Conservation (phyloP, 1,140 invertebrate species). For the Drosophila nigrodunni region DNA sequence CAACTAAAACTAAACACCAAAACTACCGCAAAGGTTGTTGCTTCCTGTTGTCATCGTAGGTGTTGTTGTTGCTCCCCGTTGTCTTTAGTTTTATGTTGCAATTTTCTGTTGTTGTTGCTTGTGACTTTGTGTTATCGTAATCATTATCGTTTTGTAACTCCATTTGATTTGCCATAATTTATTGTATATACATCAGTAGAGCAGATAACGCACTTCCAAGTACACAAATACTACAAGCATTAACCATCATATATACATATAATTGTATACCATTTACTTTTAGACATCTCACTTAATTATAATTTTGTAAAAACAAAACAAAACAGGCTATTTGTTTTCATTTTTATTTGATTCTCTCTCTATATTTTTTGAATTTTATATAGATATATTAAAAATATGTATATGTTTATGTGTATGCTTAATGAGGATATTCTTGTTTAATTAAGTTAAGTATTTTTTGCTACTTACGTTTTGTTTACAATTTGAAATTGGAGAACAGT, state of each 20-base stretch:
- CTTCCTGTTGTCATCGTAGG: background rate
- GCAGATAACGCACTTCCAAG: constrained; percentile 26
- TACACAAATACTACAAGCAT: constrained; percentile 37
- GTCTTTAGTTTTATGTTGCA: constrained; percentile 24
- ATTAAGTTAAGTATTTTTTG: constrained; percentile 60
- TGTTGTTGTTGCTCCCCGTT: constrained; percentile 11
- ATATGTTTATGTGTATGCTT: constrained; percentile 40
- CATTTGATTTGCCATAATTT: constrained; percentile 76
- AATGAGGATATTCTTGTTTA: constrained; percentile 57
- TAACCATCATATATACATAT: constrained; percentile 38
- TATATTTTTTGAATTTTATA: constrained; percentile 33
- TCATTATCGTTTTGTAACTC: constrained; percentile 39
- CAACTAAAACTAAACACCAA: constrained; percentile 5
- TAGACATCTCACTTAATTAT: constrained; percentile 61
- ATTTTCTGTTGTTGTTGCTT: constrained; percentile 14
- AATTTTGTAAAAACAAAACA: constrained; percentile 67
- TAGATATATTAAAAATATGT: constrained; percentile 44
- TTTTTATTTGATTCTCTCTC: constrained; percentile 17
- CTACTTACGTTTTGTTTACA: constrained; percentile 71
- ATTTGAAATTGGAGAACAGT: constrained; percentile 81
- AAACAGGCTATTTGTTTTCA: constrained; percentile 61
- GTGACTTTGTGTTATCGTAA: constrained; percentile 1
- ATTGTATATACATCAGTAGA: constrained; percentile 69
- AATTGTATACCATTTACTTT: constrained; percentile 63
- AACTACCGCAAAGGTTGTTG: constrained; percentile 4